phyloP scores from a whole-genome alignment of 2,797 vertebrate genomes.

The Neoniphon sammara region DNA sequence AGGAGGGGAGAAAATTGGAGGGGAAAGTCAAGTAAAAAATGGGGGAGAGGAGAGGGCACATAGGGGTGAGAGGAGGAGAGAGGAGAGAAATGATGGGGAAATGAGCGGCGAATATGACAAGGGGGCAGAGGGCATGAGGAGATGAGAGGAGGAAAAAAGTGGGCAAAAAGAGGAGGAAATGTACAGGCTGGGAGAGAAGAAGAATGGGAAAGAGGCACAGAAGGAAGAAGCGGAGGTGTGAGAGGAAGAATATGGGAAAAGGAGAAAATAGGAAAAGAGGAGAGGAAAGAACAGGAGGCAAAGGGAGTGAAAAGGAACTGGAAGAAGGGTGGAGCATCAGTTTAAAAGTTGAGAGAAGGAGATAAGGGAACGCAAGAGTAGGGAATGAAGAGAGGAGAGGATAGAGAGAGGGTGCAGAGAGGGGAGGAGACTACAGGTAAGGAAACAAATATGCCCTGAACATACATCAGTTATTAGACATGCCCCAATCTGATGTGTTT shows the following conservation, averaged over 20 bases:
- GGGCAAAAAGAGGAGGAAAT: background rate
- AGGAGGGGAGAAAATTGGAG: background rate
- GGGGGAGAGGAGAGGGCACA: background rate
- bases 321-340: background rate
- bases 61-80: background rate
- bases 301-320: no score
- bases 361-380: background rate
- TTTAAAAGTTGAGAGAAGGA: background rate
- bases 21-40: background rate
- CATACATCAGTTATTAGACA: no score
- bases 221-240: background rate
- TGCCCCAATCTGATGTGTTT: no score
- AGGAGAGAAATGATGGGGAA: background rate
- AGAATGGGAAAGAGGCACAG: background rate
- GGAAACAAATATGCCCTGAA: no score
- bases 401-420: no score
- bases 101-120: background rate
- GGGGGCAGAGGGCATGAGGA: background rate
- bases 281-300: background rate
- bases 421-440: no score
- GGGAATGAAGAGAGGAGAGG: background rate
- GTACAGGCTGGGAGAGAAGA: background rate
- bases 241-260: conserved; percentile 6
- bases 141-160: background rate
- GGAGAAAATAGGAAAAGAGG: background rate